A percentile compares a stretch with the other conserved stretches of the same genome.
phyloP scores from a whole-genome alignment of 2,797 vertebrate genomes.

The Ceryle rudis region DNA sequence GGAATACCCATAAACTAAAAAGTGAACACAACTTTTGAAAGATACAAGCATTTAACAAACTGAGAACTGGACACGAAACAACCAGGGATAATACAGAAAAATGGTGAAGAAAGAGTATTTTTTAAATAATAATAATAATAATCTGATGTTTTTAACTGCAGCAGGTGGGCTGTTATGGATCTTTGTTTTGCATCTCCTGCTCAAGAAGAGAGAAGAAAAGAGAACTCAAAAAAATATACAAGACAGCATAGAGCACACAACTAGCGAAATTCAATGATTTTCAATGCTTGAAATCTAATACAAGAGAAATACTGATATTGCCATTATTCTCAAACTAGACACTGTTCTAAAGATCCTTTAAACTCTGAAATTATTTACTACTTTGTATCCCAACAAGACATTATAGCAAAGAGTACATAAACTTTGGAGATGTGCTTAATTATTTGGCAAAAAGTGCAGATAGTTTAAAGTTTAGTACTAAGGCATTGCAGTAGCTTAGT shows the following conservation, averaged over 20 bases:
- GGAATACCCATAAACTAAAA: background rate
- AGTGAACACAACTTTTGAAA: background rate
- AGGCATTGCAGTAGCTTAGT: background rate
- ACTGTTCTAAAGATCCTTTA: background rate
- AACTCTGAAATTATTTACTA: background rate
- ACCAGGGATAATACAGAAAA: slow-evolving; percentile 1
- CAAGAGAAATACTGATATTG: background rate
- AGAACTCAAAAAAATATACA: slow-evolving; percentile 61
- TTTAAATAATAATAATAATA: slow-evolving; percentile 16
- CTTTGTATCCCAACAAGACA: background rate
- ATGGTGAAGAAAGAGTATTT: slow-evolving; percentile 28
- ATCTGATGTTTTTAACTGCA: slow-evolving; percentile 58
- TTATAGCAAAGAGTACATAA: background rate
- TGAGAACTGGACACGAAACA: slow-evolving; percentile 4
- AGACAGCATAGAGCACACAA: background rate
- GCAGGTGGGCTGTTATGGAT: background rate
- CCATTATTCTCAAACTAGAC: background rate
- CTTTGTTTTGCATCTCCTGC: slow-evolving; percentile 67
- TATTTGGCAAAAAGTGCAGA: background rate
- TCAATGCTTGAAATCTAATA: background rate
- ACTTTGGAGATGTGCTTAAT: background rate
- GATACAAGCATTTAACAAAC: slow-evolving; percentile 5
- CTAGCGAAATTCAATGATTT: background rate
- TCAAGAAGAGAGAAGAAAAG: slow-evolving; percentile 66
- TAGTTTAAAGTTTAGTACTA: background rate